Percentiles rank a stretch among this genome's conserved stretches.
Conservation (phyloP, 2,797 vertebrate genomes). For the Catamblyrhynchus diadema region DNA sequence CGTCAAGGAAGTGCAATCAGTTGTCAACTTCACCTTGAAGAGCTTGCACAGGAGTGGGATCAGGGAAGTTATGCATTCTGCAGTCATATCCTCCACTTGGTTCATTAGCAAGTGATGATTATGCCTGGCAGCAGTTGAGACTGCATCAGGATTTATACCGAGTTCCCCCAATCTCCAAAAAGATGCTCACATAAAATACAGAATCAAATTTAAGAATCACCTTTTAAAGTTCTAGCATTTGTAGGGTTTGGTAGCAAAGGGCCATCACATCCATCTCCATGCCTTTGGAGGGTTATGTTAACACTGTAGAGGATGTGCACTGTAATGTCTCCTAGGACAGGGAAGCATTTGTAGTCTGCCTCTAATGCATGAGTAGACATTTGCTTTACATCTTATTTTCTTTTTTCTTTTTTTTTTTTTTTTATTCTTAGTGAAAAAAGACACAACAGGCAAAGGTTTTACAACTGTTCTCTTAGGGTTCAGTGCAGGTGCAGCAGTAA, state of each 20-base stretch:
- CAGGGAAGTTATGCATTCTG: background rate
- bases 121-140: background rate
- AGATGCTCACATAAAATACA: background rate
- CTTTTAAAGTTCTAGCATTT: background rate
- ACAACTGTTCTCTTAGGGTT: background rate
- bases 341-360: background rate
- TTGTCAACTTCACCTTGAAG: background rate
- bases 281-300: background rate
- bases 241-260: background rate
- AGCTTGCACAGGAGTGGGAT: background rate
- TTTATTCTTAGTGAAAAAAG: background rate
- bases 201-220: background rate
- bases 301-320: background rate
- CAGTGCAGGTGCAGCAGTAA: background rate
- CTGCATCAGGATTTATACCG: background rate
- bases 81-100: background rate
- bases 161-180: background rate
- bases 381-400: background rate
- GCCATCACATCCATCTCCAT: rapidly evolving
- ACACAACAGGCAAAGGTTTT: background rate
- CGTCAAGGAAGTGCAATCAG: background rate
- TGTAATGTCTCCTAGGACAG: background rate
- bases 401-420: background rate
- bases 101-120: background rate
- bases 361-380: background rate